phyloP scores from a whole-genome alignment of 2,113 vertebrate species.

The Cheilinus undulatus region DNA sequence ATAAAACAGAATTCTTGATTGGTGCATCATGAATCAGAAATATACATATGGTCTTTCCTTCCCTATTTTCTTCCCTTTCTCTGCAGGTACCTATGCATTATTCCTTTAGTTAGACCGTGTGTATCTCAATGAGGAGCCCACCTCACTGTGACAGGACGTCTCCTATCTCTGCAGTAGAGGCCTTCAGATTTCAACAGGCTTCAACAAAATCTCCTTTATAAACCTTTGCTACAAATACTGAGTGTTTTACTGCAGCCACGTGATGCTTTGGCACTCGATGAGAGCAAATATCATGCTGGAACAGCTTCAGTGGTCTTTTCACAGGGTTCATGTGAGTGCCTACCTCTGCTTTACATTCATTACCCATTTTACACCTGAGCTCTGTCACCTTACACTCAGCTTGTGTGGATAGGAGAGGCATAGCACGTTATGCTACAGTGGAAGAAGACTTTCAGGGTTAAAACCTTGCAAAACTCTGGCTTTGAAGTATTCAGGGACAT shows the following conservation, averaged over 20 bases:
- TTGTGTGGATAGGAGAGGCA: constrained; percentile 13
- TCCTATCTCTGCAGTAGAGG: constrained; percentile 49
- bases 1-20: constrained; percentile 50
- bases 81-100: constrained; percentile 53
- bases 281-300: constrained; percentile 42
- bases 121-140: constrained; percentile 33
- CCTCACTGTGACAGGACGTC: constrained; percentile 51
- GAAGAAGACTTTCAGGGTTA: not conserved
- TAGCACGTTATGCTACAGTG: not conserved
- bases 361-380: constrained; percentile 40
- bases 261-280: constrained; percentile 53
- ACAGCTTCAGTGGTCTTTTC: constrained; percentile 51
- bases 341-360: constrained; percentile 53
- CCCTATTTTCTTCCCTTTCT: not conserved
- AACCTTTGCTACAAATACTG: constrained; percentile 45
- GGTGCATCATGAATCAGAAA: constrained; percentile 3
- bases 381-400: constrained; percentile 34
- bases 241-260: constrained; percentile 33
- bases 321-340: constrained; percentile 29
- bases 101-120: constrained; percentile 46
- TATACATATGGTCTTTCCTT: not conserved
- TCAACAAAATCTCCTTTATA: constrained; percentile 49
- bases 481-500: not conserved
- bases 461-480: not conserved
- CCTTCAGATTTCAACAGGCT: constrained; percentile 49